These are phyloP conservation scores for Aptenodytes patagonicus DNA, from an alignment of 2,113 vertebrate species.

Conservation along the genomic window DNA sequence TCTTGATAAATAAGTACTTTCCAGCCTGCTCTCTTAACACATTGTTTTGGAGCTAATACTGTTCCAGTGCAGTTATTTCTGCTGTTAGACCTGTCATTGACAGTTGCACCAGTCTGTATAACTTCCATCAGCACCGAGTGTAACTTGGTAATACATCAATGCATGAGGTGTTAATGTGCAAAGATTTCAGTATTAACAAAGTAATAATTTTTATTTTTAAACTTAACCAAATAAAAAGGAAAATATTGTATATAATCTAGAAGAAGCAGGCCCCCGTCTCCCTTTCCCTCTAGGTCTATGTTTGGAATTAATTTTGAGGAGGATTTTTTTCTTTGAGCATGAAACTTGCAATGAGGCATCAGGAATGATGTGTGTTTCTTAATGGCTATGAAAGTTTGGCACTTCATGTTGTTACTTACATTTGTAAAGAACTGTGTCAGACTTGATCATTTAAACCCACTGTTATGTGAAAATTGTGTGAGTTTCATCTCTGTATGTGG, in stretches of 20 bases:
- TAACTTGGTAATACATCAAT: neutral
- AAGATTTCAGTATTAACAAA: neutral
- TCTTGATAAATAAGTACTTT: neutral
- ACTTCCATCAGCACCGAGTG: neutral
- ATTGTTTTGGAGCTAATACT: neutral
- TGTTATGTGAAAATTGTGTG: neutral
- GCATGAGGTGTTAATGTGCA: neutral
- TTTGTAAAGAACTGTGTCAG: neutral
- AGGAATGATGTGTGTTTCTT: accelerated
- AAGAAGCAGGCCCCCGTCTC: neutral
- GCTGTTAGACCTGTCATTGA: neutral
- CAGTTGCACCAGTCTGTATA: neutral
- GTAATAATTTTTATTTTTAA: neutral
- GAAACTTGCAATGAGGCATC: neutral
- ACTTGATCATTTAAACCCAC: neutral
- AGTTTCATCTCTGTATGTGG: neutral
- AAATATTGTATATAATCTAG: neutral
- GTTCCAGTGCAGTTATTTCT: neutral
- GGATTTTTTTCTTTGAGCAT: neutral
- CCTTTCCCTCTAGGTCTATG: neutral
- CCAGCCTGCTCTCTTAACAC: neutral
- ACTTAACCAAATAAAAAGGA: neutral
- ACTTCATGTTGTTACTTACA: neutral
- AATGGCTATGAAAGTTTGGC: neutral
- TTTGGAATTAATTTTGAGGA: neutral